Percentiles rank a stretch among this genome's conserved stretches.
phyloP scores from a whole-genome alignment of 2,113 vertebrate genomes.

The Casuarius casuarius region DNA sequence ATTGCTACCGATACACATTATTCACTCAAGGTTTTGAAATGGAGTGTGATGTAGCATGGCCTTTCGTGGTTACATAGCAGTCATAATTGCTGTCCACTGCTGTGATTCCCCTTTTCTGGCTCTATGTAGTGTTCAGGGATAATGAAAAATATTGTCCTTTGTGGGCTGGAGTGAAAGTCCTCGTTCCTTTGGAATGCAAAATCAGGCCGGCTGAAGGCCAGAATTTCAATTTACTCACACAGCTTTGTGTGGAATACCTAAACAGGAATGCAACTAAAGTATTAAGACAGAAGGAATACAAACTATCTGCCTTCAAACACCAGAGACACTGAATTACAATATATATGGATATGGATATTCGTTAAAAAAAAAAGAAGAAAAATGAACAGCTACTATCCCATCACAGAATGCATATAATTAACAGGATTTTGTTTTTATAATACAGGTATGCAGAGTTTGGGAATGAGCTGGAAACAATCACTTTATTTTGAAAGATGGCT shows the following conservation, averaged over 20 bases:
- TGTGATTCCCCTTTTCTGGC: not conserved
- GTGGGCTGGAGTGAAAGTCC: constrained; percentile 1
- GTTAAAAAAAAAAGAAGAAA: not conserved
- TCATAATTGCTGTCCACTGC: not conserved
- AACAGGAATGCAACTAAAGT: constrained; percentile 35
- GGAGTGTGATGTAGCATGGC: not conserved
- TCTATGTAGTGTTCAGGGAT: not conserved
- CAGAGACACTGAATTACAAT: not conserved
- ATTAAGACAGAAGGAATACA: constrained; percentile 39
- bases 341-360: not conserved
- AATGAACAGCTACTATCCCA: not conserved
- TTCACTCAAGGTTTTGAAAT: not conserved
- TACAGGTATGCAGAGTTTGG: not conserved
- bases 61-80: not conserved
- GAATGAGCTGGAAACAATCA: not conserved
- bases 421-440: not conserved
- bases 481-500: constrained; percentile 17
- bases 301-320: constrained; percentile 35
- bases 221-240: constrained; percentile 71
- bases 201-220: constrained; percentile 55
- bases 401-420: not conserved
- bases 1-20: not conserved
- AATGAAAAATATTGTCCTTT: constrained; percentile 39
- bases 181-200: constrained; percentile 66
- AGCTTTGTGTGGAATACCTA: constrained; percentile 71